Percentiles rank a stretch among this genome's conserved stretches.
phyloP scores from a whole-genome alignment of 2,113 vertebrate species.

The Cyprinodon brontotheroides region DNA sequence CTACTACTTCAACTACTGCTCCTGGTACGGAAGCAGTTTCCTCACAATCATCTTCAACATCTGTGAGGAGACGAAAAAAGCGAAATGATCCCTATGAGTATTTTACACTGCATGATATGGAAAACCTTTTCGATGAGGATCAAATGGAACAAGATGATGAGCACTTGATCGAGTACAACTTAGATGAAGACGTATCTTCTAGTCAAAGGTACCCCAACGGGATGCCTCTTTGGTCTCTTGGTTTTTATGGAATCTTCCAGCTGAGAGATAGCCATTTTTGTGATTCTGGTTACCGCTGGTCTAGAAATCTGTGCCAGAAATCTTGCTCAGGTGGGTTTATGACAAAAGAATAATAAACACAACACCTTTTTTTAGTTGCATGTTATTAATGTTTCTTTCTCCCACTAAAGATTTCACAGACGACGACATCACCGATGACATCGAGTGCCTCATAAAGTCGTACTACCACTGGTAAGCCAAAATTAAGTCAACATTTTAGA shows the following conservation, averaged over 20 bases:
- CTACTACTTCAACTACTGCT: neutral
- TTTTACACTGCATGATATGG: neutral
- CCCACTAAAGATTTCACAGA: slow-evolving; percentile 3
- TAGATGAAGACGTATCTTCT: neutral
- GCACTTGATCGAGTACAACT: neutral
- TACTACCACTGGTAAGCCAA: slow-evolving; percentile 1
- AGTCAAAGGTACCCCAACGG: neutral
- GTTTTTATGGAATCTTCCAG: slow-evolving; percentile 61
- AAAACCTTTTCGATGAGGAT: neutral
- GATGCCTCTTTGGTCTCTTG: neutral
- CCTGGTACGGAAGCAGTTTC: neutral
- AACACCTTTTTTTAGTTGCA: neutral
- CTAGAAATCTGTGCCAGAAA: slow-evolving; percentile 41
- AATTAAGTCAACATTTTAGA: neutral
- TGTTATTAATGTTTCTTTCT: neutral
- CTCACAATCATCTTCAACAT: neutral
- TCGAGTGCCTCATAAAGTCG: neutral
- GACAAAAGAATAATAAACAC: neutral
- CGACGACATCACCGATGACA: slow-evolving; percentile 5
- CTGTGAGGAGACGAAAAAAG: neutral
- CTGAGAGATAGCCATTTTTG: slow-evolving; percentile 48
- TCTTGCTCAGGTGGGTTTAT: slow-evolving; percentile 31
- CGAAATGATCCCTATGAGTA: neutral
- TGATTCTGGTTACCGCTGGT: neutral
- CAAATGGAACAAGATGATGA: neutral